A percentile compares a stretch with the other conserved stretches of the same genome.
Evolutionary conservation across 2,797 vertebrate species (phyloP).

Genomic region (Staurois parvus): DNA sequence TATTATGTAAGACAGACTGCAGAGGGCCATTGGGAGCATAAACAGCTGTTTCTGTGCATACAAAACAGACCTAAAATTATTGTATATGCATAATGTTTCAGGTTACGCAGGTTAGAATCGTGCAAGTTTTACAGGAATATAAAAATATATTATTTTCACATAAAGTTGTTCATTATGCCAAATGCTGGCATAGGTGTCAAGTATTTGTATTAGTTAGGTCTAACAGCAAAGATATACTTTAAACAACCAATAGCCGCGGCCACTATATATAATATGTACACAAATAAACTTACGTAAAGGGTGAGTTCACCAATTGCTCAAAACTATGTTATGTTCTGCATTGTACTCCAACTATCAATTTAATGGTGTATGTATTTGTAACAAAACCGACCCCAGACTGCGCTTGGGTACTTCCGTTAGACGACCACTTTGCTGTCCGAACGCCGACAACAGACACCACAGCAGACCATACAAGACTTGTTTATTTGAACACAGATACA

Average conservation of each 20-base stretch:
- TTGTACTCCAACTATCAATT: too few species aligned
- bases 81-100: constrained; percentile 1
- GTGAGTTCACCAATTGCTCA: too few species aligned
- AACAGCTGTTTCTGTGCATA: not conserved
- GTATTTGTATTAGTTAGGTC: not conserved
- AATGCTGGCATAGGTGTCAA: not conserved
- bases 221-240: not conserved
- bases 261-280: too few species aligned
- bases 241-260: not conserved
- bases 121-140: not conserved
- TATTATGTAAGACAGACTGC: constrained; percentile 1
- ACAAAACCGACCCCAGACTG: too few species aligned
- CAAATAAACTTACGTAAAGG: too few species aligned
- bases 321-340: too few species aligned
- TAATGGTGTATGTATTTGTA: too few species aligned
- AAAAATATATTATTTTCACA: not conserved
- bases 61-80: not conserved
- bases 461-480: too few species aligned
- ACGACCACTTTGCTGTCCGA: too few species aligned
- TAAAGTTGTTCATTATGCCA: not conserved
- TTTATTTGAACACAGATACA: too few species aligned
- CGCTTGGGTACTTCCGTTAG: too few species aligned
- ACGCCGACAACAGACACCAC: too few species aligned
- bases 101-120: not conserved
- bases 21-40: not conserved